Evolutionary conservation across 2,888 invertebrate species (phyloP).

Genomic region (Ophraella communa): DNA sequence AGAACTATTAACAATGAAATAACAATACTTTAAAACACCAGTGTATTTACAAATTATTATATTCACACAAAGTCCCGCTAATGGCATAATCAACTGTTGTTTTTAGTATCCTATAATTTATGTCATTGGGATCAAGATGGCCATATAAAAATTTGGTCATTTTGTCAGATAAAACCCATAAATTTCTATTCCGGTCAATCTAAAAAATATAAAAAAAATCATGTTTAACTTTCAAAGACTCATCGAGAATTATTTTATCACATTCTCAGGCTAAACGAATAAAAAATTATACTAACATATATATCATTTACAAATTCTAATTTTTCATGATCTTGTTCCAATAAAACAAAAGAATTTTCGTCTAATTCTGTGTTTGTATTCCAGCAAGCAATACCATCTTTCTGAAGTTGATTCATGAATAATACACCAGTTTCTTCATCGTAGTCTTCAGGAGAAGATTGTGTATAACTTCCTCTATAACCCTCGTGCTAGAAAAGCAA

Average conservation of each 20-base stretch:
- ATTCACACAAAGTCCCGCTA: background rate
- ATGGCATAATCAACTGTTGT: constrained; percentile 33
- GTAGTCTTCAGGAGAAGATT: constrained; percentile 75
- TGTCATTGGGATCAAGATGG: constrained; percentile 68
- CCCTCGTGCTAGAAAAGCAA: constrained; percentile 68
- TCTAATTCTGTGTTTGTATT: constrained; percentile 71
- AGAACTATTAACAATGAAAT: background rate
- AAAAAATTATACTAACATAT: constrained; percentile 60
- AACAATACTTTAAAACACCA: background rate
- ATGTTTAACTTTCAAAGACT: background rate
- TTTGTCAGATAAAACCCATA: constrained; percentile 80
- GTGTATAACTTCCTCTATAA: constrained; percentile 72
- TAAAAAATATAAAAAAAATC: constrained; percentile 50
- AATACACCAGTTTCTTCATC: constrained; percentile 72
- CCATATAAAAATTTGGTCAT: constrained; percentile 75
- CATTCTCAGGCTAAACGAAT: background rate
- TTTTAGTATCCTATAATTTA: constrained; percentile 66
- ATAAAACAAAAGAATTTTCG: constrained; percentile 69
- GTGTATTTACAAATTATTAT: background rate
- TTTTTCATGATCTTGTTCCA: constrained; percentile 70
- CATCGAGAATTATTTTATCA: background rate
- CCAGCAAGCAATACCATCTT: constrained; percentile 82
- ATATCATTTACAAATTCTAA: constrained; percentile 81
- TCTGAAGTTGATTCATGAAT: constrained; percentile 79
- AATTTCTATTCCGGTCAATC: constrained; percentile 67